These are phyloP conservation scores for Gavia stellata DNA, from an alignment of 2,113 vertebrate genomes.

Conservation along the genomic window DNA sequence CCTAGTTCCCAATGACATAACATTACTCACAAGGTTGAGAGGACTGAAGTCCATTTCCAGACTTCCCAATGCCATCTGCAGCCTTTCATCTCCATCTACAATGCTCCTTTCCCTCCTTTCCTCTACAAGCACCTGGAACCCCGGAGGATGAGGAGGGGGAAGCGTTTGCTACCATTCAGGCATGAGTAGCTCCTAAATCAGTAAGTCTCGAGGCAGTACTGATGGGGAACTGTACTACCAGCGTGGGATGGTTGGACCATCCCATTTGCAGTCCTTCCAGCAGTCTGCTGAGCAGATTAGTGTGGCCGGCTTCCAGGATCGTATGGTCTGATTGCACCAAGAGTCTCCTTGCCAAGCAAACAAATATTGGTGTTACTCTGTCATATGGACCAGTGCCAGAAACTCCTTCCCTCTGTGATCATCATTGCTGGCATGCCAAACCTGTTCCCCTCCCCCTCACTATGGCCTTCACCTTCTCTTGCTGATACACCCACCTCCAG, in stretches of 20 bases:
- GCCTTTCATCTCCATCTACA: background rate
- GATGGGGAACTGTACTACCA: background rate
- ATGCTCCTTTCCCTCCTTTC: background rate
- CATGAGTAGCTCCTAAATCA: background rate
- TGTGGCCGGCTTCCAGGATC: background rate
- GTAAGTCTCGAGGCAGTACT: background rate
- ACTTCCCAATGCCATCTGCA: background rate
- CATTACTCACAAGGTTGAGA: rapidly evolving
- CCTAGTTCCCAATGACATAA: background rate
- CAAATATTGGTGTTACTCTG: background rate
- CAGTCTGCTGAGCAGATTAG: background rate
- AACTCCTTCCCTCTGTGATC: background rate
- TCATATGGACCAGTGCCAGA: background rate
- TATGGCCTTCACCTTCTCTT: background rate
- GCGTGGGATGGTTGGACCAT: background rate
- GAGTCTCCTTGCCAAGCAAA: background rate
- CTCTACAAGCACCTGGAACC: background rate
- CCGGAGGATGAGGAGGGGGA: background rate
- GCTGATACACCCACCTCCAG: background rate
- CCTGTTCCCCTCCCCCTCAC: background rate
- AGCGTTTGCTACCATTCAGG: background rate
- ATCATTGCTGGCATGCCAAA: background rate
- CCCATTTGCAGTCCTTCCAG: background rate
- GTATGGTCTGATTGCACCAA: background rate
- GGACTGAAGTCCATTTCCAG: background rate